Conservation (phyloP, 2,797 vertebrate species). For the Chanos chanos region DNA sequence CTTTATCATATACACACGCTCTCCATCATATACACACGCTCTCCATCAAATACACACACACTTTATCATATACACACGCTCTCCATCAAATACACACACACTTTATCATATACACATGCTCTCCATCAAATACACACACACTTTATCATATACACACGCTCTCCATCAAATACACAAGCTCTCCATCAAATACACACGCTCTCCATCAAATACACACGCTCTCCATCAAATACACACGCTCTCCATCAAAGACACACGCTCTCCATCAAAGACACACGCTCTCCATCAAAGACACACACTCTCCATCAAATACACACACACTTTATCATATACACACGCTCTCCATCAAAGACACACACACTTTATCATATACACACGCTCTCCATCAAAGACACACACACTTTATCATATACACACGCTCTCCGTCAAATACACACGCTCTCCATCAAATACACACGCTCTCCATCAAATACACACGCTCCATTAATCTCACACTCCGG, state of each 20-base stretch:
- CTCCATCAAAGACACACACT: background rate
- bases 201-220: background rate
- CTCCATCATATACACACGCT: background rate
- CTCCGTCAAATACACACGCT: background rate
- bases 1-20: constrained; percentile 46
- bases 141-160: constrained; percentile 91
- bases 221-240: background rate
- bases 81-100: constrained; percentile 99
- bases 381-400: too few species aligned
- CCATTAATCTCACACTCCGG: background rate
- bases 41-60: background rate
- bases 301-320: constrained; percentile 99
- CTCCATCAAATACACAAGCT: constrained; percentile 6
- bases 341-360: background rate
- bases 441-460: too few species aligned
- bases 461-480: background rate
- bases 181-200: background rate
- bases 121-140: background rate
- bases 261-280: background rate
- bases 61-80: too few species aligned
- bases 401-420: constrained; percentile 58
- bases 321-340: constrained; percentile 46
- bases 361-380: too few species aligned
- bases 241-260: background rate
- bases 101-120: constrained; percentile 46